These are phyloP conservation scores for Myrmecophaga tridactyla DNA, from an alignment of 2,113 vertebrate species.

Conservation along the genomic window DNA sequence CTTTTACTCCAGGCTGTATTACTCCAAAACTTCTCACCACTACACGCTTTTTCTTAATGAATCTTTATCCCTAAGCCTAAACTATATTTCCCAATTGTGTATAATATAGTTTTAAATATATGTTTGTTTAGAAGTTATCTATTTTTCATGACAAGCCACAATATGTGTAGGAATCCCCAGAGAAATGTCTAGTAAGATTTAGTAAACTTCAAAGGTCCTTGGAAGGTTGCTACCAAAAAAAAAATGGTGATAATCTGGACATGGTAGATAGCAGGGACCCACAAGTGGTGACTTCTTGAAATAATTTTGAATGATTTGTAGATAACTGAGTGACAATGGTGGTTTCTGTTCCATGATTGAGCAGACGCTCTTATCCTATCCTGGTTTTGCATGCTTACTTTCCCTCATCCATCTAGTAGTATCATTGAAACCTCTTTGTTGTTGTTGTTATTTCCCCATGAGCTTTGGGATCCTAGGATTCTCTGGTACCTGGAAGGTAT, in stretches of 20 bases:
- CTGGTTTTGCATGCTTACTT: neutral
- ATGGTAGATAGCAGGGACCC: neutral
- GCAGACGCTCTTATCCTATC: neutral
- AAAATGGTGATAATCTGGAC: neutral
- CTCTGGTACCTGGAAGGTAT: neutral
- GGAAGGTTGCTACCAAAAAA: neutral
- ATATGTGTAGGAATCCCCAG: neutral
- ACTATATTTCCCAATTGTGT: neutral
- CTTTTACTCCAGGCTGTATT: neutral
- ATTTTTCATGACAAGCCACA: neutral
- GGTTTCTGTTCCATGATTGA: neutral
- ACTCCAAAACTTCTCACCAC: neutral
- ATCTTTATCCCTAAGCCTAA: neutral
- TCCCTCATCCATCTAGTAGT: neutral
- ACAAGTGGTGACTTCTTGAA: neutral
- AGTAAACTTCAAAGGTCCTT: neutral
- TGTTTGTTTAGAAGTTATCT: neutral
- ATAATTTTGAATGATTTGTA: neutral
- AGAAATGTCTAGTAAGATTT: neutral
- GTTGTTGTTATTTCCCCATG: neutral
- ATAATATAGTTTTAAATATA: constrained; percentile 20
- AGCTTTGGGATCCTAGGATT: neutral
- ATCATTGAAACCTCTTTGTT: neutral
- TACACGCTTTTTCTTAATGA: neutral
- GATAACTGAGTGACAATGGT: neutral